phyloP scores from a whole-genome alignment of 23 tunicate genomes.

The Oikopleura albicans region DNA sequence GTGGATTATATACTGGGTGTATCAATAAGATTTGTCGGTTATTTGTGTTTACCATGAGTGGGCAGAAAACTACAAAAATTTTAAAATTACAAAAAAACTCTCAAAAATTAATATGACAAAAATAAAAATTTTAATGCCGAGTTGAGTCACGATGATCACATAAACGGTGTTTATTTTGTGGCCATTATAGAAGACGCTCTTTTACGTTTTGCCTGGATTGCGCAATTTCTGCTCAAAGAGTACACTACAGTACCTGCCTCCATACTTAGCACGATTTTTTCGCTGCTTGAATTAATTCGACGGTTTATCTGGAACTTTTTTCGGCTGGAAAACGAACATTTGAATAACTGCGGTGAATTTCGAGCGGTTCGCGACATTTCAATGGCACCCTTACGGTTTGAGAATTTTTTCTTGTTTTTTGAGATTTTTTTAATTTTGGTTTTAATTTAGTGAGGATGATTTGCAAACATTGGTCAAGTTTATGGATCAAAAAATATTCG shows the following conservation, averaged over 20 bases:
- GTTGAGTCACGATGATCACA: no score
- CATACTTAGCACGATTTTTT: neutral
- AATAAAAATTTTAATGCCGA: no score
- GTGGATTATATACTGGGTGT: no score
- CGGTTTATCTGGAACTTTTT: constrained; percentile 94
- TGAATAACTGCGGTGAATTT: constrained; percentile 97
- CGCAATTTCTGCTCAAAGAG: neutral
- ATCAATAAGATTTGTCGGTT: no score
- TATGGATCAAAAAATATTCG: neutral
- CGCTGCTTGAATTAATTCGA: constrained; percentile 20
- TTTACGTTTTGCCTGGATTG: constrained; percentile 1
- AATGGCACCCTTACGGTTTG: constrained; percentile 38
- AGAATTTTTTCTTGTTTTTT: neutral
- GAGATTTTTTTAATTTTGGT: neutral
- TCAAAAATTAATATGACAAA: no score
- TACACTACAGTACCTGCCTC: neutral
- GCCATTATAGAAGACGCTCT: neutral
- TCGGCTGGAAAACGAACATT: constrained; percentile 93
- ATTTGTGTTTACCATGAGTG: no score
- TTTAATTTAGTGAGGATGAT: constrained; percentile 21
- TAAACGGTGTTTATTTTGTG: neutral
- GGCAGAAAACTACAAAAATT: no score
- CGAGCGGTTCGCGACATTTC: constrained; percentile 94
- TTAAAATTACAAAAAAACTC: no score
- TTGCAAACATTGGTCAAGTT: neutral